Percentiles rank a stretch among this genome's conserved stretches.
These are phyloP conservation scores for Empidonax traillii DNA, from an alignment of 2,113 vertebrate genomes.

Conservation along the genomic window DNA sequence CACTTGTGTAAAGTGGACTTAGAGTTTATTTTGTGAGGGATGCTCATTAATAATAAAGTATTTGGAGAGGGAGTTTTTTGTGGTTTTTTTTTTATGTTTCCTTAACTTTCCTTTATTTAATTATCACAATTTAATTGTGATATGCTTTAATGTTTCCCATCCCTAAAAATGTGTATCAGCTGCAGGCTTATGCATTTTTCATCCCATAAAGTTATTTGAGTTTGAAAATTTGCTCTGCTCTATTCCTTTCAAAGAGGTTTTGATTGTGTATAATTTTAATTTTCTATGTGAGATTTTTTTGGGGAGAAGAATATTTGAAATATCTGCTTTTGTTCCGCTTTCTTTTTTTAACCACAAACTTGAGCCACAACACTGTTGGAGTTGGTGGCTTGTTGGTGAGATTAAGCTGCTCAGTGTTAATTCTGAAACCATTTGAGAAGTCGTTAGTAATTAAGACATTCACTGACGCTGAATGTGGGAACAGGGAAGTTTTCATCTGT, in stretches of 20 bases:
- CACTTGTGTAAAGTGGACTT: not conserved
- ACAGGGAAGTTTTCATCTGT: not conserved
- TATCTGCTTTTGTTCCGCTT: not conserved
- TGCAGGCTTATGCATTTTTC: not conserved
- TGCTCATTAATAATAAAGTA: not conserved
- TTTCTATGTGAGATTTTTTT: not conserved
- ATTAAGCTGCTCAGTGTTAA: not conserved
- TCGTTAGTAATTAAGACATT: not conserved
- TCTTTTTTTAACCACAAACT: not conserved
- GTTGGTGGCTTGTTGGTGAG: not conserved
- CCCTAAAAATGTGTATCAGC: not conserved
- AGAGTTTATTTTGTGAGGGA: not conserved
- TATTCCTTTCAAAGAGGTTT: not conserved
- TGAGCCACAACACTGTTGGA: not conserved
- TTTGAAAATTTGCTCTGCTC: not conserved
- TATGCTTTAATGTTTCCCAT: not conserved
- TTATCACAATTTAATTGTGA: not conserved
- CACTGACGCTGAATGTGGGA: not conserved
- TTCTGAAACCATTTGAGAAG: not conserved
- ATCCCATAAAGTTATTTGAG: not conserved
- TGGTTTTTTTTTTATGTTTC: not conserved
- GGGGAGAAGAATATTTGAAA: not conserved
- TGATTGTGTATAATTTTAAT: not conserved
- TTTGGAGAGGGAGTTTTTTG: not conserved
- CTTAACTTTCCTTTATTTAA: not conserved